Evolutionary conservation across 2,113 vertebrate genomes (phyloP).

Genomic region (Tragelaphus buxtoni): DNA sequence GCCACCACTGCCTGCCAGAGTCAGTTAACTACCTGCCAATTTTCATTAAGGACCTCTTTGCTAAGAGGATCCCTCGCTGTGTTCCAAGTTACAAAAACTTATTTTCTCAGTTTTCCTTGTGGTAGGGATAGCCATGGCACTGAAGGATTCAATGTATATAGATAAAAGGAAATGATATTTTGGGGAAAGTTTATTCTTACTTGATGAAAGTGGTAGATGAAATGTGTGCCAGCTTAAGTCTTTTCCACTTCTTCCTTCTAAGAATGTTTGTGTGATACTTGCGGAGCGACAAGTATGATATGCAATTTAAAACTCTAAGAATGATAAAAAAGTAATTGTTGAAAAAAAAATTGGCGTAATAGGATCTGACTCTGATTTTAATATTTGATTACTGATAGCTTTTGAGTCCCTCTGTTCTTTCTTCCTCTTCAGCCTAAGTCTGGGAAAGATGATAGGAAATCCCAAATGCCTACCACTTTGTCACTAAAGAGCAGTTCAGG

Average conservation of each 20-base stretch:
- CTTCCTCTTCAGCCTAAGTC: neutral
- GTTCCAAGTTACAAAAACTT: neutral
- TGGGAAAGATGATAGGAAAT: neutral
- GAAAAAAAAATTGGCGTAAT: neutral
- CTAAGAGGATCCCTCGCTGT: neutral
- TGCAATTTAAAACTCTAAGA: neutral
- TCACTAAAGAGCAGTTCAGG: neutral
- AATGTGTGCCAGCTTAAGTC: fast-evolving
- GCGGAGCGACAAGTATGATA: neutral
- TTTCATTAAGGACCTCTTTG: neutral
- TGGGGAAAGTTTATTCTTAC: neutral
- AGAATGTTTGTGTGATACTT: neutral
- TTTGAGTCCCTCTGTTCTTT: neutral
- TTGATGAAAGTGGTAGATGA: neutral
- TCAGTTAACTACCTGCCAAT: neutral
- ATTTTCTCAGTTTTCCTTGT: neutral
- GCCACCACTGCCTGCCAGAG: too few species aligned
- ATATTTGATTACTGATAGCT: neutral
- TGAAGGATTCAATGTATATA: neutral
- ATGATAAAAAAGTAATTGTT: neutral
- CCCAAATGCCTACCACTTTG: neutral
- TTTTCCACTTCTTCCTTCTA: neutral
- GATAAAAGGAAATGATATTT: neutral
- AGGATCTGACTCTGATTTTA: neutral
- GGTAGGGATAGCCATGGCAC: fast-evolving